phyloP scores from a whole-genome alignment of 1,140 invertebrate species.

The Drosophila sproati region DNA sequence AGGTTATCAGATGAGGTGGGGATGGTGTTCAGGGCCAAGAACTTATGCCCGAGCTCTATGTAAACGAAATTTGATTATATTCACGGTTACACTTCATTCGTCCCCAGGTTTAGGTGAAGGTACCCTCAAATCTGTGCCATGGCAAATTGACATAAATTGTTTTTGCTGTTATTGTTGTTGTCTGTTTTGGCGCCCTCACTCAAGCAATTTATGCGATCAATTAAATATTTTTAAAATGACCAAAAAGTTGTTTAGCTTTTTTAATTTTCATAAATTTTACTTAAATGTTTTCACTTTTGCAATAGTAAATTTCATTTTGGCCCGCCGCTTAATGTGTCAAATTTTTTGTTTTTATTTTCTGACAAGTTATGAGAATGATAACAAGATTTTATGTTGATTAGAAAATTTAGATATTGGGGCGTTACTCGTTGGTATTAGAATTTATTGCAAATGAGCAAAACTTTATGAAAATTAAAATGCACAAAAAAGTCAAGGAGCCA shows the following conservation, averaged over 20 bases:
- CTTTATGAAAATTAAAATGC: conserved; percentile 6
- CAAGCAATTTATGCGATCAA: conserved; percentile 77
- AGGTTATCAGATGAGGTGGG: conserved; percentile 6
- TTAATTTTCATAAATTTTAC: conserved; percentile 83
- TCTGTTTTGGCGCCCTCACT: conserved; percentile 16
- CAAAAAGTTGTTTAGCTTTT: conserved; percentile 70
- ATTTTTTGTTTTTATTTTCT: conserved; percentile 30
- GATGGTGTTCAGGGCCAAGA: neutral
- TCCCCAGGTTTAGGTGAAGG: conserved; percentile 18
- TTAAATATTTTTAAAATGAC: conserved; percentile 77
- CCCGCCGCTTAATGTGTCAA: conserved; percentile 73
- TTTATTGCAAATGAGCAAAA: conserved; percentile 72
- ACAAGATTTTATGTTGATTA: conserved; percentile 83
- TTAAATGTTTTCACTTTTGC: conserved; percentile 57
- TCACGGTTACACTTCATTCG: conserved; percentile 78
- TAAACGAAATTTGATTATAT: conserved; percentile 73
- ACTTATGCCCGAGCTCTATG: conserved; percentile 41
- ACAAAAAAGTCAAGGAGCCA: conserved; percentile 12
- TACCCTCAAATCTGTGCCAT: conserved; percentile 4
- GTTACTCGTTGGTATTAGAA: conserved; percentile 47
- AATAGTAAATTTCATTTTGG: conserved; percentile 50
- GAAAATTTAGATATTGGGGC: conserved; percentile 62
- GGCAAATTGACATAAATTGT: conserved; percentile 70
- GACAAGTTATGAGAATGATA: conserved; percentile 74
- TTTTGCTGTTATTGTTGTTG: conserved; percentile 29